Evolutionary conservation across 2,888 invertebrate genomes (phyloP).

Genomic region (Brachyptera putata): DNA sequence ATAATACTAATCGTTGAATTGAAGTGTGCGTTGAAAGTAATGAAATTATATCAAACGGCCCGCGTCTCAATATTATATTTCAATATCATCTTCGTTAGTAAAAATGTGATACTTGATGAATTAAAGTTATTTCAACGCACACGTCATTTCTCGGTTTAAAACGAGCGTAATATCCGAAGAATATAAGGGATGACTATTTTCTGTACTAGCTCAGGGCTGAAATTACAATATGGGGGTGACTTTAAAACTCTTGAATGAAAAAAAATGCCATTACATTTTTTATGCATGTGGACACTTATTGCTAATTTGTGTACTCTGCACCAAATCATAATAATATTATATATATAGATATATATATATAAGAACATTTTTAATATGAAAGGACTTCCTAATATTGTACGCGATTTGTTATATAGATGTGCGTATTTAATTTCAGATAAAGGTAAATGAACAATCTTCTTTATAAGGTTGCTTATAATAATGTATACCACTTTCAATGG

Average conservation of each 20-base stretch:
- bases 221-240: background rate
- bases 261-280: background rate
- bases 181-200: background rate
- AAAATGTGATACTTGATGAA: too few species aligned
- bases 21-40: too few species aligned
- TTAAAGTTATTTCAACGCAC: too few species aligned
- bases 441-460: background rate
- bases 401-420: background rate
- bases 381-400: slow-evolving; percentile 1
- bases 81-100: too few species aligned
- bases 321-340: background rate
- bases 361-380: background rate
- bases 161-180: background rate
- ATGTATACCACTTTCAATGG: background rate
- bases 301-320: background rate
- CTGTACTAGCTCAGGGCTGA: background rate
- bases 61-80: too few species aligned
- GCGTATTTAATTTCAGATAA: background rate
- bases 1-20: too few species aligned
- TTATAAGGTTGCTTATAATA: background rate
- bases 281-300: background rate
- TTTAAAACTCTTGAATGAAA: background rate
- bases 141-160: too few species aligned
- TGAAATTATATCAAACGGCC: too few species aligned
- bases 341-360: background rate